A percentile compares a stretch with the other conserved stretches of the same genome.
phyloP scores from a whole-genome alignment of 2,113 vertebrate species.

The Poicephalus gulielmi region DNA sequence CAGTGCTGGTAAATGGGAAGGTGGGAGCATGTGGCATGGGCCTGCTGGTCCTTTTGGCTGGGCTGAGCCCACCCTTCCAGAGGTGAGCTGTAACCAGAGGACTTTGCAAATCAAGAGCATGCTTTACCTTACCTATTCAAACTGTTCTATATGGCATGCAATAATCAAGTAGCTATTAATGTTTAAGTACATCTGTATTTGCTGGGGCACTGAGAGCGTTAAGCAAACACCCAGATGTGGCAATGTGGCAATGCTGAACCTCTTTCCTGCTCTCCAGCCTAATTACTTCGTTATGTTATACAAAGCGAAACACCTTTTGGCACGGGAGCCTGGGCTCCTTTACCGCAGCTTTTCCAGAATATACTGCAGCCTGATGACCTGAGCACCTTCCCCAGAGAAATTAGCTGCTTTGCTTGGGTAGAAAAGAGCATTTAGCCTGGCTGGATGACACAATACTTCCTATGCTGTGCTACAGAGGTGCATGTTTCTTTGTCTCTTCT shows the following conservation, averaged over 20 bases:
- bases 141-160: neutral
- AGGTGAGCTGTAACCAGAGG: neutral
- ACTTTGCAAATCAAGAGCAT: neutral
- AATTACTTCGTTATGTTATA: neutral
- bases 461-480: accelerated
- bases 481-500: neutral
- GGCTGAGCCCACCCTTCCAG: neutral
- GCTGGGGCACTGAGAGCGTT: neutral
- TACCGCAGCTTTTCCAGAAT: neutral
- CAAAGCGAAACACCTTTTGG: neutral
- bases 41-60: neutral
- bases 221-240: neutral
- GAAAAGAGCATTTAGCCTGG: neutral
- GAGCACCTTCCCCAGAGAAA: neutral
- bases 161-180: neutral
- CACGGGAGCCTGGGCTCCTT: accelerated
- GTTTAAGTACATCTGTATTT: neutral
- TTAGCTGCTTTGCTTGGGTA: neutral
- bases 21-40: accelerated
- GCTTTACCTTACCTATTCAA: neutral
- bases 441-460: neutral
- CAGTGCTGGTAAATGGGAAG: neutral
- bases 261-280: neutral
- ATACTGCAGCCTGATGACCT: neutral
- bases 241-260: neutral